Evolutionary conservation across 2,113 vertebrate species (phyloP), one percentile per base, ranked within the genome.

Genomic region (Gorsachius goisagi): DNA sequence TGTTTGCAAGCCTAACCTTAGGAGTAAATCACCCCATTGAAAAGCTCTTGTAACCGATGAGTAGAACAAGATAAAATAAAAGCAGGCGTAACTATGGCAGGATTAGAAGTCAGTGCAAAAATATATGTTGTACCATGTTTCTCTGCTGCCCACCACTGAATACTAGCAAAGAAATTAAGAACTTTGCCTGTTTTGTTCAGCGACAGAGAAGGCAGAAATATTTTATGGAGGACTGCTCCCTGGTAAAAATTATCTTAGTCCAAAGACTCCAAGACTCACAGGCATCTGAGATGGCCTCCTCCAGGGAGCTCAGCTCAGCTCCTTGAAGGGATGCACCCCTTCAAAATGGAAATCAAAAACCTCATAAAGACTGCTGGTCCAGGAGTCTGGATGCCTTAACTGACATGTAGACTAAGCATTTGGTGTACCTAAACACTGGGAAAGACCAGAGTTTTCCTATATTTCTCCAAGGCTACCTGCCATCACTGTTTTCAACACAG

Each of bases 131-230:
- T 12, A 44, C 10, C 3, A 12, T 72, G 19, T 76, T 85, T 84
- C 3, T 12, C 22, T 53, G 26, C 12, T 79, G 30, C 14, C 19
- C 19, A 24, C 12, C 12, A 44, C 4, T 49, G 35, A 76, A 71
- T 32, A 58, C 8, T 15, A 88, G 7, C 37, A 79, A 74, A 69
- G n/a, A 66, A 84, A 73, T 52, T 27, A 53, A 56, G n/a, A 83
- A 44, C 83, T 92, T 5, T 85, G 3, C 10, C 11, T 2, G 14
- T 85, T 56, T 75, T 75, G 4, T 72, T 75, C 23, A 26, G 6
- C 3, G 3, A 1, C 4, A 85, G n/a, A 47, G 23, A 67, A 3
- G 2, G 9, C 7, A 84, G 11, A 32, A 1, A 17, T 15, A 41
- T 47, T 71, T 92, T 50, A 63, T 13, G 53, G 22, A 13, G 12